phyloP scores from a whole-genome alignment of 2,797 vertebrate species.

The Pteronotus mesoamericanus region DNA sequence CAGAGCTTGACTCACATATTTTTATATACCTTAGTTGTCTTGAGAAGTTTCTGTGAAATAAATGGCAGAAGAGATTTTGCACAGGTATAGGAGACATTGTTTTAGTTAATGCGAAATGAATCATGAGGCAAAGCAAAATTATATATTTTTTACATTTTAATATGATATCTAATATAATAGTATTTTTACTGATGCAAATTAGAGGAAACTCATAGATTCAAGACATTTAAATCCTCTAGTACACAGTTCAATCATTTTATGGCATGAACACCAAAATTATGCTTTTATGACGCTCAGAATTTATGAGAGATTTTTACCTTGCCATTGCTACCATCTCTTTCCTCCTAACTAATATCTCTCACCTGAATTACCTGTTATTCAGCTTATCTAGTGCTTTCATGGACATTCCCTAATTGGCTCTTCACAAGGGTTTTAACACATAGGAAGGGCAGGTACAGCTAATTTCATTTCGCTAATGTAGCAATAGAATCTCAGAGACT shows the following conservation, averaged over 20 bases:
- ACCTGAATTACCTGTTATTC: not conserved
- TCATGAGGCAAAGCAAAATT: not conserved
- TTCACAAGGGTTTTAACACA: not conserved
- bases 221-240: not conserved
- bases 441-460: not conserved
- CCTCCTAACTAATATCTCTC: not conserved
- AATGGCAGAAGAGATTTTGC: not conserved
- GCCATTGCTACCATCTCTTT: not conserved
- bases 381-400: not conserved
- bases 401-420: not conserved
- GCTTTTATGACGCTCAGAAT: constrained; percentile 25
- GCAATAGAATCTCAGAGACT: not conserved
- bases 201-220: not conserved
- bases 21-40: constrained; percentile 9
- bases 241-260: constrained; percentile 1
- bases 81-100: not conserved
- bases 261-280: not conserved
- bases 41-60: not conserved
- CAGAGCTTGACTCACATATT: not conserved
- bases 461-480: not conserved
- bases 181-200: not conserved
- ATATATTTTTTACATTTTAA: not conserved
- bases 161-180: not conserved
- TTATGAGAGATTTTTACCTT: not conserved
- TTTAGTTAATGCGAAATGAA: constrained; percentile 15